phyloP scores from a whole-genome alignment of 1,140 invertebrate species.

The Oryctes rhinoceros region DNA sequence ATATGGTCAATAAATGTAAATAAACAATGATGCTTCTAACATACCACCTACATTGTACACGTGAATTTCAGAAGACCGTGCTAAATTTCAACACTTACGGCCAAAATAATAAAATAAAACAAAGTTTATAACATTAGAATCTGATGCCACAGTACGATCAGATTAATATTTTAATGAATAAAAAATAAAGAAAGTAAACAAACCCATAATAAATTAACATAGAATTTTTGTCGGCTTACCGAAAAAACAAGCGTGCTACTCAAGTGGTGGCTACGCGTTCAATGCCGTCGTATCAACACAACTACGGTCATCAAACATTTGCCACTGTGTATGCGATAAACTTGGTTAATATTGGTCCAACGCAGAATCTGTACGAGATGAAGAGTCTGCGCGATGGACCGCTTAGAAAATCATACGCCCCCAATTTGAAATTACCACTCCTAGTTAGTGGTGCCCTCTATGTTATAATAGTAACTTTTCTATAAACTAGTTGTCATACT shows the following conservation, averaged over 20 bases:
- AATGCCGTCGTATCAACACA: slow-evolving; percentile 35
- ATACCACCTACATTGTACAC: background rate
- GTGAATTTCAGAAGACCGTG: background rate
- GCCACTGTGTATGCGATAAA: slow-evolving; percentile 42
- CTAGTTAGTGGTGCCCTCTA: background rate
- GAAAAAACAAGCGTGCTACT: background rate
- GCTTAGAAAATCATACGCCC: slow-evolving; percentile 18
- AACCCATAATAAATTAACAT: no score
- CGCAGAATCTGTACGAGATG: slow-evolving; percentile 47
- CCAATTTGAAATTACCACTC: slow-evolving; percentile 9
- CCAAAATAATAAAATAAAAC: background rate
- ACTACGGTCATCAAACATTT: slow-evolving; percentile 41
- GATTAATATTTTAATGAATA: no score
- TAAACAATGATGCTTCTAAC: background rate
- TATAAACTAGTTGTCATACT: no score
- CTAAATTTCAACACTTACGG: background rate
- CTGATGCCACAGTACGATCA: no score
- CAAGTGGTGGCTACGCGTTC: background rate
- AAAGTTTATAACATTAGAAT: background rate
- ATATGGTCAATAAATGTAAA: background rate
- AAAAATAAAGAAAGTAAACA: no score
- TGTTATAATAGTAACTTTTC: no score
- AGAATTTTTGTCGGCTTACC: slow-evolving; percentile 16
- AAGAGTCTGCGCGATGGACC: slow-evolving; percentile 46
- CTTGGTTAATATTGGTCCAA: slow-evolving; percentile 47